Conservation (phyloP, 2,888 invertebrate species). For the Patella pellucida region DNA sequence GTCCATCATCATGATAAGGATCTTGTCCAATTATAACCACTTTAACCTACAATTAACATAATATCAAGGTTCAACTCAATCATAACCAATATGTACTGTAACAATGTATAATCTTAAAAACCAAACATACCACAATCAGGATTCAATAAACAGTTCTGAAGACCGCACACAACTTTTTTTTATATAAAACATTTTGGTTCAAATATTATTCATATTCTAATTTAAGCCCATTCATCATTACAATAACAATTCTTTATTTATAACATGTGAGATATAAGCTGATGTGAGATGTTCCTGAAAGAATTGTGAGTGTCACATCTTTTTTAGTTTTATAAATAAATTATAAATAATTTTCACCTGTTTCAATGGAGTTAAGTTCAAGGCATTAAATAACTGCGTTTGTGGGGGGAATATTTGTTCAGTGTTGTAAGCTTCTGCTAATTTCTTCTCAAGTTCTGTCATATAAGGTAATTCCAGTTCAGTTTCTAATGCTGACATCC, state of each 20-base stretch:
- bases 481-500: conserved; percentile 46
- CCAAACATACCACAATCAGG: not conserved
- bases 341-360: conserved; percentile 48
- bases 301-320: too few relatives aligned
- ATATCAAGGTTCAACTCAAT: not conserved
- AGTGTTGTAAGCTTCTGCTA: conserved; percentile 51
- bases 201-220: too few relatives aligned
- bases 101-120: not conserved
- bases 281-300: too few relatives aligned
- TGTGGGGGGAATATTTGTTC: conserved; percentile 68
- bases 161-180: not conserved
- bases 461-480: conserved; percentile 65
- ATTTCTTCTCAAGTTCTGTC: conserved; percentile 53
- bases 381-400: conserved; percentile 70
- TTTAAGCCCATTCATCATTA: too few relatives aligned
- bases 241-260: too few relatives aligned
- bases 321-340: too few relatives aligned
- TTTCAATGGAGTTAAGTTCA: conserved; percentile 68
- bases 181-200: not conserved
- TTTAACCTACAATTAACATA: conserved; percentile 51
- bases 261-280: too few relatives aligned
- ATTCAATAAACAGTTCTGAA: not conserved
- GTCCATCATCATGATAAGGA: conserved; percentile 67
- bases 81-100: conserved; percentile 4
- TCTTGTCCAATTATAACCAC: conserved; percentile 68